Conservation (phyloP, 2,888 invertebrate genomes). For the Spisula solida region DNA sequence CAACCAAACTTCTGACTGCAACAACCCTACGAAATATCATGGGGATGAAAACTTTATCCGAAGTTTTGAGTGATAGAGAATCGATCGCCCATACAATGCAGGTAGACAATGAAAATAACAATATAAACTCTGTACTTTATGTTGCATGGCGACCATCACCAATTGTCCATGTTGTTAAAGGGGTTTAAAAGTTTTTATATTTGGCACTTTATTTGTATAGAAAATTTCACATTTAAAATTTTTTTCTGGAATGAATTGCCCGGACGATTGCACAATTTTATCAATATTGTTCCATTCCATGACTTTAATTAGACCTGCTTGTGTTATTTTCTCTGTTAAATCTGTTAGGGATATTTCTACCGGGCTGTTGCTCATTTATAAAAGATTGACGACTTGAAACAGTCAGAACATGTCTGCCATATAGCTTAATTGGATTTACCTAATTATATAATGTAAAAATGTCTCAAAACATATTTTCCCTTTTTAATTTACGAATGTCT, state of each 20-base stretch:
- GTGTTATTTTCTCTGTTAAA: too few species aligned
- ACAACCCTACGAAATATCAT: conserved; percentile 93
- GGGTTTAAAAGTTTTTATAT: too few species aligned
- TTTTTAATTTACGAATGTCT: not conserved
- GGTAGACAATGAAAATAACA: conserved; percentile 66
- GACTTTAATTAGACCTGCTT: too few species aligned
- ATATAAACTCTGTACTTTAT: too few species aligned
- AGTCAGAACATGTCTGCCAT: not conserved
- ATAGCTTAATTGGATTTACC: not conserved
- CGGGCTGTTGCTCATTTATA: not conserved
- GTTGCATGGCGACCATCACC: too few species aligned
- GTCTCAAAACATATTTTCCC: not conserved
- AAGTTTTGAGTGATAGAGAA: conserved; percentile 98
- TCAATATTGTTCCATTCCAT: too few species aligned
- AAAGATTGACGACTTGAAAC: not conserved
- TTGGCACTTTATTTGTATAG: too few species aligned
- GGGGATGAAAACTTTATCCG: conserved; percentile 97
- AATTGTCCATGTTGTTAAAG: too few species aligned
- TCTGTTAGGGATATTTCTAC: too few species aligned
- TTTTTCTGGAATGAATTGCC: too few species aligned
- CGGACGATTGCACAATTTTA: too few species aligned
- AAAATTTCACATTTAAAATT: too few species aligned
- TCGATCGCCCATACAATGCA: conserved; percentile 96
- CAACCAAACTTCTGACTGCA: conserved; percentile 93
- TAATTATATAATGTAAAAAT: not conserved